Evolutionary conservation across 2,888 invertebrate genomes (phyloP), one percentile per base, ranked within the genome.

Genomic region (Scrobipalpa costella): DNA sequence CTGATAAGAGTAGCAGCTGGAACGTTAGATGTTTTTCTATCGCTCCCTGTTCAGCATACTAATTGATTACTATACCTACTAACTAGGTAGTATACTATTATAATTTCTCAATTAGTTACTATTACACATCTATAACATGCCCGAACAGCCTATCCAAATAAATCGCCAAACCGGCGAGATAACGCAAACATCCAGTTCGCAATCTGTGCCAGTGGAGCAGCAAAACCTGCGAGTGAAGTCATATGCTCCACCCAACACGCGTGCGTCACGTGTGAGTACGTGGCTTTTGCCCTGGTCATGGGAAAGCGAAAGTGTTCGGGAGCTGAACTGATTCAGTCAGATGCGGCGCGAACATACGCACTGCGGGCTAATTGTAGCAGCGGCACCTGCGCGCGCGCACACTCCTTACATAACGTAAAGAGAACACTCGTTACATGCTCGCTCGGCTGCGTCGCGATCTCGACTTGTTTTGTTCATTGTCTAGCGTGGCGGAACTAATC

Each of bases 241-340:
- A 8, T 15, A 33, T 33, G 15, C 8, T 44, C n/a, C 7, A n/a
- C n/a, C n/a, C n/a, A n/a, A n/a, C n/a, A 44, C 44, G 44, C n/a
- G 13, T 40, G 40, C 15, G 27, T 27, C 27, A 27, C 27, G 27
- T 27, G 27, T 27, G 27, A 3, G 2, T 27, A 27, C 44, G 44
- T n/a, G 13, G 19, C 2, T 49, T 17, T 1, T 19, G 19, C 15
- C 1, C 19, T 17, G 5, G 11, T 27, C 27, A 55, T 36, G 58
- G 27, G 58, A 58, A 58, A 58, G 40, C 40, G 58, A 58, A 58
- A 58, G 58, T 58, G 58, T 58, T 33, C 15, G 55, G 34, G 55
- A 7, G 55, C 55, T 33, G 55, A 5, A n/a, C 55, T 27, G 50
- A 27, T 21, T 21, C 50, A 52, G 27, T 44, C 21, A 27, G 27